A percentile compares a stretch with the other conserved stretches of the same genome.
Conservation (phyloP, 2,797 vertebrate genomes). For the Tapera naevia region DNA sequence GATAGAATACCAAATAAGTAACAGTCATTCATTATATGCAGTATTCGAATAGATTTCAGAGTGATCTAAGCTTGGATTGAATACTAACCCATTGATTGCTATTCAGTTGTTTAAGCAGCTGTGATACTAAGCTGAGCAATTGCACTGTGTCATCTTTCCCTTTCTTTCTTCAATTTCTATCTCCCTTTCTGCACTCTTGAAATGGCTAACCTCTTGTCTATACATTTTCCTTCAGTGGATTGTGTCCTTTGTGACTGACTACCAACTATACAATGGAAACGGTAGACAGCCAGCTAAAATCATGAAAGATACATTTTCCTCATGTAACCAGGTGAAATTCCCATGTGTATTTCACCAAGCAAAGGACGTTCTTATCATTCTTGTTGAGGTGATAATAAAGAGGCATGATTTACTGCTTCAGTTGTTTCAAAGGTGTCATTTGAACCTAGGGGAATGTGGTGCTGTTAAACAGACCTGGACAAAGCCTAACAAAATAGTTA, state of each 20-base stretch:
- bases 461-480: constrained; percentile 29
- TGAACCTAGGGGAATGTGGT: not conserved
- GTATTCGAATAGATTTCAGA: constrained; percentile 69
- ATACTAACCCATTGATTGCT: constrained; percentile 75
- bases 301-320: constrained; percentile 28
- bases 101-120: constrained; percentile 72
- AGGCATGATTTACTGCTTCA: constrained; percentile 42
- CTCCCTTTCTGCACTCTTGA: constrained; percentile 36
- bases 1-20: constrained; percentile 69
- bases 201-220: constrained; percentile 28
- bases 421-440: constrained; percentile 47
- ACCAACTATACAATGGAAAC: constrained; percentile 33
- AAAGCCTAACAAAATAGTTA: not conserved
- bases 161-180: constrained; percentile 36
- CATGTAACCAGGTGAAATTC: constrained; percentile 39
- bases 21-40: constrained; percentile 70
- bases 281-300: constrained; percentile 52
- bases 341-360: constrained; percentile 24
- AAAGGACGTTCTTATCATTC: constrained; percentile 44
- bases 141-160: constrained; percentile 55
- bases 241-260: constrained; percentile 32
- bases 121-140: constrained; percentile 64
- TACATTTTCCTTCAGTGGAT: constrained; percentile 47
- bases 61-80: constrained; percentile 69
- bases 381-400: constrained; percentile 57